These are phyloP conservation scores for Drosophila pseudotalamancana DNA, from an alignment of 2,888 invertebrate genomes.

Conservation along the genomic window DNA sequence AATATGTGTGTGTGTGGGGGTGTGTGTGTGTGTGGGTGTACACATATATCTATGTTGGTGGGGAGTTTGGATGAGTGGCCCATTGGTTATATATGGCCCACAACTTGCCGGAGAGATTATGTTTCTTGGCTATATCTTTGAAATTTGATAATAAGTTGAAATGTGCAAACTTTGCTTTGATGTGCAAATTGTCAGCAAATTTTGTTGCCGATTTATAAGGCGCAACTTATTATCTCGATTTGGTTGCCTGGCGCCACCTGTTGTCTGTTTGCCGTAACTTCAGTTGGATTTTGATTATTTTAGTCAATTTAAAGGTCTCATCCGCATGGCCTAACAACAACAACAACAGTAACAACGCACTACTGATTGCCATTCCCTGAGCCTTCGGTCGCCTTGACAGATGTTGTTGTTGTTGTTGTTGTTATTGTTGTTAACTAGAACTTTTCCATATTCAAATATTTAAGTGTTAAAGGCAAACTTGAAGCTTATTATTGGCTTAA, in stretches of 20 bases:
- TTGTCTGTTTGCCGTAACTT: neutral
- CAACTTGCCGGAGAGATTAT: neutral
- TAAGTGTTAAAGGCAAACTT: conserved; percentile 25
- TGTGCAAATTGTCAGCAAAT: conserved; percentile 12
- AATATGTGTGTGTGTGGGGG: no score
- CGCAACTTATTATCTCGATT: conserved; percentile 14
- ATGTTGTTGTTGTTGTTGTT: no score
- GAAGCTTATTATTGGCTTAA: conserved; percentile 16
- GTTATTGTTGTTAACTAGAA: neutral
- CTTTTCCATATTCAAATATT: conserved; percentile 24
- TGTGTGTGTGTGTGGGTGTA: no score
- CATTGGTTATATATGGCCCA: no score
- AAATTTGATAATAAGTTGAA: conserved; percentile 18
- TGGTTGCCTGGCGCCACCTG: conserved; percentile 11
- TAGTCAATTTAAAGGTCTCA: neutral
- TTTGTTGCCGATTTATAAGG: no score
- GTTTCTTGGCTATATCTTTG: conserved; percentile 8
- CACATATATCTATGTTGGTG: neutral
- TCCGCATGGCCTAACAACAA: neutral
- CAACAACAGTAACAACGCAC: no score
- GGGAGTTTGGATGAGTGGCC: no score
- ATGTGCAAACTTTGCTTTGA: conserved; percentile 23
- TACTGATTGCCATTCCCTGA: conserved; percentile 4
- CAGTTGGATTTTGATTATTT: conserved; percentile 3
- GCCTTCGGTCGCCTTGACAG: neutral